A percentile compares a stretch with the other conserved stretches of the same genome.
phyloP scores from a whole-genome alignment of 2,113 vertebrate species.

The Onychostruthus taczanowskii region DNA sequence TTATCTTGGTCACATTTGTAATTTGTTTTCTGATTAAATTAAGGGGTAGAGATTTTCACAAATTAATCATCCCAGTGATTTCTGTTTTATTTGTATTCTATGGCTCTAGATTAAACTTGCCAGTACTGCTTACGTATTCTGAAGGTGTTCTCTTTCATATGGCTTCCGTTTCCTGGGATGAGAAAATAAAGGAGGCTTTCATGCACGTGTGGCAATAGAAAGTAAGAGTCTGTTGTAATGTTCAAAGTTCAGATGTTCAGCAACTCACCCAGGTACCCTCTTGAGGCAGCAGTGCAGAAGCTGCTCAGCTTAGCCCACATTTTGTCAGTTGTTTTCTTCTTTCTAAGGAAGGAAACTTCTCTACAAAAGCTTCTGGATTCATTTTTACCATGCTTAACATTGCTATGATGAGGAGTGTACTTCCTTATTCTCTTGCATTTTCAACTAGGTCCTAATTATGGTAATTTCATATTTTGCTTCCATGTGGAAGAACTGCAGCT shows the following conservation, averaged over 20 bases:
- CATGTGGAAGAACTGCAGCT: not conserved
- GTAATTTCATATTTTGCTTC: not conserved
- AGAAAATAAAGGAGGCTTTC: slow-evolving; percentile 27
- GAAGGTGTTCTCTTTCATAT: not conserved
- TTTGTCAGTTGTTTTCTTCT: not conserved
- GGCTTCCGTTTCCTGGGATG: not conserved
- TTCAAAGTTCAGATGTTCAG: not conserved
- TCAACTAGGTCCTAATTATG: not conserved
- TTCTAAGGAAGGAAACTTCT: not conserved
- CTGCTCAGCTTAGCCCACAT: not conserved
- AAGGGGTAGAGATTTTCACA: not conserved
- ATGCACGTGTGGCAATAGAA: not conserved
- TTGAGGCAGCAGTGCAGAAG: not conserved
- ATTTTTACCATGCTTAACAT: not conserved
- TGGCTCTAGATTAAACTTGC: not conserved
- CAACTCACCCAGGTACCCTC: not conserved
- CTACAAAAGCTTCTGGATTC: not conserved
- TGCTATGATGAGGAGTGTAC: not conserved
- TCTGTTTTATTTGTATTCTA: not conserved
- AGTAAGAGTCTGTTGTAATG: not conserved
- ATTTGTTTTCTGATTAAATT: not conserved
- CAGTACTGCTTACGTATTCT: not conserved
- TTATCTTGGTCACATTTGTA: not conserved
- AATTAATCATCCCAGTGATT: not conserved
- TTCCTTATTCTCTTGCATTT: not conserved